These are phyloP conservation scores for Andrena bicolor DNA, from an alignment of 2,888 invertebrate genomes.

Conservation along the genomic window DNA sequence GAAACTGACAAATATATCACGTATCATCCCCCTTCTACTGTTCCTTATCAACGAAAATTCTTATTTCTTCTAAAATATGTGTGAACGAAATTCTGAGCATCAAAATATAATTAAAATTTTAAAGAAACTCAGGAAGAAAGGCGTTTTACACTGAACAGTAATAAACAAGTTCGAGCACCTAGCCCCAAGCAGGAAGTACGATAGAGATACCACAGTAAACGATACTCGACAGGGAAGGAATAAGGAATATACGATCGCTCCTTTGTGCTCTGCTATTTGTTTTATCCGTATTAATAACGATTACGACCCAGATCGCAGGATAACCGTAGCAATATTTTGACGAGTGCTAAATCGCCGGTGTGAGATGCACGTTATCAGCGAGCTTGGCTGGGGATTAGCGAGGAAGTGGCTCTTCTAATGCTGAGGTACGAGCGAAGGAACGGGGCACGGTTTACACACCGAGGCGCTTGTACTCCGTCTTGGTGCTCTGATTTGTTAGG, in stretches of 20 bases:
- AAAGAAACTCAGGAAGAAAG: no score
- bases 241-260: neutral
- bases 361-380: conserved; percentile 11
- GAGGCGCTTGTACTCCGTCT: conserved; percentile 23
- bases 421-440: conserved; percentile 9
- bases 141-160: neutral
- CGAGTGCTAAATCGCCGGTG: neutral
- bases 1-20: no score
- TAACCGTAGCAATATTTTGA: conserved; percentile 41
- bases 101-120: no score
- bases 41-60: no score
- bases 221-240: neutral
- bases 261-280: neutral
- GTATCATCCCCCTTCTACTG: no score
- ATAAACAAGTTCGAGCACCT: conserved; percentile 5
- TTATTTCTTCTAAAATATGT: no score
- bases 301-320: neutral
- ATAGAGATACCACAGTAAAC: neutral
- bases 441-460: conserved; percentile 10
- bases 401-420: conserved; percentile 17
- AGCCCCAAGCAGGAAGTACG: neutral
- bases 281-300: neutral
- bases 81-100: no score
- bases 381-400: conserved; percentile 20
- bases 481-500: conserved; percentile 52